Conservation (phyloP, 2,797 vertebrate genomes). For the Sylvia borin region DNA sequence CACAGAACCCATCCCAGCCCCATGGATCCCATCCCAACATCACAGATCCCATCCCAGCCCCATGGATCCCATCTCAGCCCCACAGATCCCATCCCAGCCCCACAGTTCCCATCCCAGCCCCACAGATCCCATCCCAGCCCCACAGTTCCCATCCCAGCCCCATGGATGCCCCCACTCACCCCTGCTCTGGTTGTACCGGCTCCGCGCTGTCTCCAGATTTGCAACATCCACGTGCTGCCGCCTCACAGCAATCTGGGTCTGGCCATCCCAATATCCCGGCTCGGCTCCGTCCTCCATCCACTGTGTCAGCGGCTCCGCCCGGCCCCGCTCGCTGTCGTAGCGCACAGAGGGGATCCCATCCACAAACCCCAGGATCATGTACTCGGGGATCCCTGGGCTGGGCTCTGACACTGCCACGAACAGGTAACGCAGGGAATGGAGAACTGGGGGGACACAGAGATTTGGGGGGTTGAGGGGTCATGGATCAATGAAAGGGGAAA, state of each 20-base stretch:
- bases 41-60: no score
- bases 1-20: no score
- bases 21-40: no score
- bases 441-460: not conserved
- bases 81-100: no score
- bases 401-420: accelerated
- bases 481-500: not conserved
- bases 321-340: not conserved
- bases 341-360: not conserved
- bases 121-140: no score
- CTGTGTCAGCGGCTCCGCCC: not conserved
- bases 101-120: no score
- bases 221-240: no score
- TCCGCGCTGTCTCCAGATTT: not conserved
- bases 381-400: not conserved
- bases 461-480: not conserved
- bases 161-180: not conserved
- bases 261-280: not conserved
- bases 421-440: not conserved
- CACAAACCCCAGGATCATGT: not conserved
- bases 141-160: no score
- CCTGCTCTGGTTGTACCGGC: not conserved
- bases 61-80: no score
- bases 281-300: not conserved
- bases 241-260: accelerated